These are phyloP conservation scores for Xestia rhomboidea DNA, from an alignment of 2,888 invertebrate species.

Conservation along the genomic window DNA sequence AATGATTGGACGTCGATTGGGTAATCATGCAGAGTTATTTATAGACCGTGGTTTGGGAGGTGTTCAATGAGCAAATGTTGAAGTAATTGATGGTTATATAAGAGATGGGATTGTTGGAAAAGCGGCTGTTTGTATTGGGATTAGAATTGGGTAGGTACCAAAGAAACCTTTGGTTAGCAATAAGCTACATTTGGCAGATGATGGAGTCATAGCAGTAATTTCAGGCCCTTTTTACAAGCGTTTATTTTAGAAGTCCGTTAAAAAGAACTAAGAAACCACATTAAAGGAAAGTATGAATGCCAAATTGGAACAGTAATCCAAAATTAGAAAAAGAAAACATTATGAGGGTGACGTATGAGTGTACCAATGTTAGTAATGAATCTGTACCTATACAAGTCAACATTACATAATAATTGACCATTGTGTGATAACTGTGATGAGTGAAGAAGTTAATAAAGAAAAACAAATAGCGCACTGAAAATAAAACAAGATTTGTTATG, in stretches of 20 bases:
- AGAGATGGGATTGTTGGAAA: slow-evolving; percentile 11
- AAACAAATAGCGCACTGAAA: not conserved
- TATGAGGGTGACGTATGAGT: not conserved
- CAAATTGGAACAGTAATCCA: not conserved
- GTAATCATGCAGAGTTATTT: slow-evolving; percentile 50
- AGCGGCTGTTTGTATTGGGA: slow-evolving; percentile 3
- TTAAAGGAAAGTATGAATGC: not conserved
- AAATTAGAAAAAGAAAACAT: not conserved
- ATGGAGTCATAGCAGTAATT: not conserved
- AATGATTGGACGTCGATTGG: slow-evolving; percentile 60
- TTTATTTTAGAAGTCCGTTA: too few relatives aligned
- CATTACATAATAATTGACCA: not conserved
- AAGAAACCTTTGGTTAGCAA: not conserved
- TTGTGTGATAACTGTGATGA: not conserved
- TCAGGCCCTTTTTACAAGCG: not conserved
- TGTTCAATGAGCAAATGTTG: slow-evolving; percentile 17
- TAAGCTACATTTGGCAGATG: not conserved
- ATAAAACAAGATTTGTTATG: not conserved
- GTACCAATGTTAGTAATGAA: not conserved
- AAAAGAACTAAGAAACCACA: too few relatives aligned
- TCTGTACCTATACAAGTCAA: not conserved
- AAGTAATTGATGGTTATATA: slow-evolving; percentile 34
- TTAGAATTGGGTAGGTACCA: not conserved
- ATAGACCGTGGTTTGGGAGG: slow-evolving; percentile 29
- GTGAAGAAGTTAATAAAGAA: not conserved